Base-by-base conservation (phyloP, 1,140 invertebrate species). In the Lordiphosa stackelbergi region DNA sequence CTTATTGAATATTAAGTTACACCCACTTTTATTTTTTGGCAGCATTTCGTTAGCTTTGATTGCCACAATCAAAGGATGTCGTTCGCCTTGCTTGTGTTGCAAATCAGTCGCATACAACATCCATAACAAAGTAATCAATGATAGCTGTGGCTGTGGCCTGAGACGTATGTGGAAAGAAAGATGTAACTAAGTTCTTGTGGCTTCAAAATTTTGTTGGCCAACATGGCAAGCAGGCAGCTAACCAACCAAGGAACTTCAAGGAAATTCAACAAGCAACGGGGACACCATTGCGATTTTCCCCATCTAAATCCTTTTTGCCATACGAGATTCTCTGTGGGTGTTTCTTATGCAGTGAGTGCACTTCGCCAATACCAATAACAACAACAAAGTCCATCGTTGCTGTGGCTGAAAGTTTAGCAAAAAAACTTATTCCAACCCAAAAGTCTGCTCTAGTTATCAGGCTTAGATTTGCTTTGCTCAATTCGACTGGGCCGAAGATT, bases 111-210 rank as follows among this genome's bases (percentile, higher is more conserved):
- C 35, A 49, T 11, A 22, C 8, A 49, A 81, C 72, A 79, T 83
- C 77, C 57, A 79, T 79, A 75, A 73, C 73, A 78, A 79, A 75
- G 75, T 81, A 79, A 79, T 79, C 75, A 79, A 79, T 75, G 71
- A 75, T 64, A 55, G 69, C 60, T 61, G 73, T 31, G 28, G 28
- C 28, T 31, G 28, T 19, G 19, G 19, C 28, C 28, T 31, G 62
- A 53, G 49, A 51, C 42, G 37, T 51, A 13, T 35, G 51, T 31
- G 43, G 53, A n/a, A 7, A n/a, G 47, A 9, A 6, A n/a, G 34
- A n/a, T 31, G 47, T 55, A 58, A 78, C 54, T 61, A 65, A 71
- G 71, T 71, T 81, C 71, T 79, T 75, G 75, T 68, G 75, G 77
- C 75, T 75, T 79, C 77, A 69, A 69, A 69, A 31, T 48, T 79